These are phyloP conservation scores for Trematocara zebra DNA, from an alignment of 2,113 vertebrate genomes.

Conservation along the genomic window DNA sequence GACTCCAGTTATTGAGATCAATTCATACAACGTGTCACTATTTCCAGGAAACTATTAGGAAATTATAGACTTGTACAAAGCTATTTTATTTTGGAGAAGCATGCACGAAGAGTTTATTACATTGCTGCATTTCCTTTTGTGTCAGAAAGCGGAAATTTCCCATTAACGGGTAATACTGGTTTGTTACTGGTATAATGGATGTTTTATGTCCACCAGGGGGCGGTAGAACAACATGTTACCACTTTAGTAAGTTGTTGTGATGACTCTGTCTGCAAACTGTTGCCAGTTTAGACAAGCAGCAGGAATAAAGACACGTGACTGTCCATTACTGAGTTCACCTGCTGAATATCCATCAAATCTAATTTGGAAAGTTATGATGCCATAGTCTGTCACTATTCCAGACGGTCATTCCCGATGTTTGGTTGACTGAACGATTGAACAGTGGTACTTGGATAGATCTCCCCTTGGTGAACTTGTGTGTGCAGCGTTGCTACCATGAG, in stretches of 20 bases:
- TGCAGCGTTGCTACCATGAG: not conserved
- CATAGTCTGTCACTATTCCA: not conserved
- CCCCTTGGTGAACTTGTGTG: not conserved
- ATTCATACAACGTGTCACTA: not conserved
- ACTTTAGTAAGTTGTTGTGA: not conserved
- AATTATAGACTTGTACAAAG: not conserved
- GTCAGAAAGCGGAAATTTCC: not conserved
- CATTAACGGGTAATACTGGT: not conserved
- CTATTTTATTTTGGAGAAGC: not conserved
- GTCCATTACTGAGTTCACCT: not conserved
- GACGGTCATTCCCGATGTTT: not conserved
- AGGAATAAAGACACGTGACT: accelerated
- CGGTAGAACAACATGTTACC: not conserved
- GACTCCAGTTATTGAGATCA: not conserved
- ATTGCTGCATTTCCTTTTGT: not conserved
- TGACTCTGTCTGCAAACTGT: not conserved
- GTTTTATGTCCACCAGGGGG: not conserved
- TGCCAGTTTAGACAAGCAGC: not conserved
- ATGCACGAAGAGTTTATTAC: not conserved
- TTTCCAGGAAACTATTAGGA: not conserved
- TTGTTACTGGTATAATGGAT: not conserved
- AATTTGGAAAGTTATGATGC: not conserved
- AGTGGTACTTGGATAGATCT: not conserved
- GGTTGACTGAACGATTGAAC: not conserved
- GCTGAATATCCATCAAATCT: not conserved